Evolutionary conservation across 2,888 invertebrate species (phyloP).

Genomic region (Lasioglossum marginatum): DNA sequence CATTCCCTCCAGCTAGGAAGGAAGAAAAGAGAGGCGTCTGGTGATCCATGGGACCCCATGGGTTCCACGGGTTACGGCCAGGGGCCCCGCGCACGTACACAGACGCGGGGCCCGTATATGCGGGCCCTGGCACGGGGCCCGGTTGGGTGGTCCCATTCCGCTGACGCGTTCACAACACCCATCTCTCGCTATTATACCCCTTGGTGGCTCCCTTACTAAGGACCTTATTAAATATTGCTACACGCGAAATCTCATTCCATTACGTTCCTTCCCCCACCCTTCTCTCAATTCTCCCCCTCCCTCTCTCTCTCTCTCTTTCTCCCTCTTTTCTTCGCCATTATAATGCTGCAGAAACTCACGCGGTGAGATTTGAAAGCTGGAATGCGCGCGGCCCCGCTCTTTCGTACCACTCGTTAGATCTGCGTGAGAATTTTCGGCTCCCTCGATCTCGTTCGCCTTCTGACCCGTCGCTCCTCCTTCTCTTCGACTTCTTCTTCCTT

Average conservation of each 20-base stretch:
- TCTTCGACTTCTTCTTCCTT: background rate
- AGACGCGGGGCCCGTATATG: conserved; percentile 66
- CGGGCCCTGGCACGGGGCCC: conserved; percentile 79
- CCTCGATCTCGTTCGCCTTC: conserved; percentile 18
- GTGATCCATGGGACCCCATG: conserved; percentile 77
- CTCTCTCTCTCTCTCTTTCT: background rate
- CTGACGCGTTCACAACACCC: conserved; percentile 83
- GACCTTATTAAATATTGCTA: conserved; percentile 82
- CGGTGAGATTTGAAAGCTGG: conserved; percentile 60
- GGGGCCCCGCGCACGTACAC: conserved; percentile 60
- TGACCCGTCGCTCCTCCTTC: background rate
- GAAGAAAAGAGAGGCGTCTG: conserved; percentile 45
- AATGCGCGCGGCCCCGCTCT: conserved; percentile 67
- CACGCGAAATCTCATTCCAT: conserved; percentile 77
- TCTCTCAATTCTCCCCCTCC: background rate
- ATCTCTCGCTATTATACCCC: conserved; percentile 80
- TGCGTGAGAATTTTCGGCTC: conserved; percentile 67
- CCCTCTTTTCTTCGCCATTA: background rate
- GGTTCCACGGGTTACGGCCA: conserved; percentile 69
- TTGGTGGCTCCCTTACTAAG: conserved; percentile 78
- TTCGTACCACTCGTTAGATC: conserved; percentile 69
- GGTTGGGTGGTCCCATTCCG: conserved; percentile 83
- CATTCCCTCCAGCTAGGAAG: conserved; percentile 67
- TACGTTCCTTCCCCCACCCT: conserved; percentile 29
- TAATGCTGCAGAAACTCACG: conserved; percentile 19